phyloP scores from a whole-genome alignment of 2,113 vertebrate species.

The Sprattus sprattus region DNA sequence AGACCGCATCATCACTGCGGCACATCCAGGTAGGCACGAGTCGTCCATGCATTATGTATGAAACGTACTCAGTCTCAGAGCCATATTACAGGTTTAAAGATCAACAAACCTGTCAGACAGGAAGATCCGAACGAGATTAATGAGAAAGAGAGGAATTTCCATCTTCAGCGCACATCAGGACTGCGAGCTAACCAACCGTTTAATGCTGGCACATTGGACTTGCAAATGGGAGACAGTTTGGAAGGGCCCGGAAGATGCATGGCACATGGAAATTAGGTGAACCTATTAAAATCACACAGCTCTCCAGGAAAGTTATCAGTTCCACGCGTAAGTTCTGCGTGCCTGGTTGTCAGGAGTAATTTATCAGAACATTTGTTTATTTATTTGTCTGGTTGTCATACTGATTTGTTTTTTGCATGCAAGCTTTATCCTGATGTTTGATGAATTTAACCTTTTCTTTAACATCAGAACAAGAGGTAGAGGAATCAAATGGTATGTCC shows the following conservation, averaged over 20 bases:
- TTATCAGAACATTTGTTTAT: constrained; percentile 51
- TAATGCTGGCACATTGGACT: constrained; percentile 55
- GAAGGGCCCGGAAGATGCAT: constrained; percentile 37
- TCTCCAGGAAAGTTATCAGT: constrained; percentile 51
- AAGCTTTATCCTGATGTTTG: constrained; percentile 13
- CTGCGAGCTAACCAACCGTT: constrained; percentile 50
- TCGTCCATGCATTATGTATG: constrained; percentile 32
- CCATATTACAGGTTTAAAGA: constrained; percentile 47
- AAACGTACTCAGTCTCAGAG: constrained; percentile 41
- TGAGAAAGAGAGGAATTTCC: constrained; percentile 46
- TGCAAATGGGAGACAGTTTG: constrained; percentile 52
- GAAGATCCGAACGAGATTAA: constrained; percentile 54
- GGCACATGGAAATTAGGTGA: constrained; percentile 48
- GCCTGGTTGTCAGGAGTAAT: constrained; percentile 47
- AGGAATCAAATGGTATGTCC: not conserved
- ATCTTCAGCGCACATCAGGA: constrained; percentile 51
- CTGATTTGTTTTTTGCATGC: constrained; percentile 22
- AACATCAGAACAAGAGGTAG: not conserved
- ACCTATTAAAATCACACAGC: constrained; percentile 49
- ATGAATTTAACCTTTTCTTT: not conserved
- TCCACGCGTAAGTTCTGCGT: constrained; percentile 33
- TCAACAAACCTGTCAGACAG: constrained; percentile 52
- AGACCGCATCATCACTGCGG: not conserved
- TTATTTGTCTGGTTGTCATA: constrained; percentile 44
- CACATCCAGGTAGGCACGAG: not conserved